These are phyloP conservation scores for Suricata suricatta DNA, from an alignment of 2,113 vertebrate genomes.

Conservation along the genomic window DNA sequence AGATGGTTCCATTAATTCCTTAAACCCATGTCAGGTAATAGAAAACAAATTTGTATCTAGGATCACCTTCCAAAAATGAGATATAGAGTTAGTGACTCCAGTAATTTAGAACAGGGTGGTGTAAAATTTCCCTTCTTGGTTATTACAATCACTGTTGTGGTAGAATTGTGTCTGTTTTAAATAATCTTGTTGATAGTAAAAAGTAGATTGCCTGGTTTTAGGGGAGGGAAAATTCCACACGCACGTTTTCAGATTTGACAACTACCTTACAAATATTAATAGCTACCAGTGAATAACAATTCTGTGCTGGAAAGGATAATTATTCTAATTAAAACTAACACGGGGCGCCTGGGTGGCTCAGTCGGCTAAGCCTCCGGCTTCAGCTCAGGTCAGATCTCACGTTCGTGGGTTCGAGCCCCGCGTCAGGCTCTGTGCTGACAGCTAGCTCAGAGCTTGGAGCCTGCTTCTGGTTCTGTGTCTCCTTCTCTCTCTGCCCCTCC, in stretches of 20 bases:
- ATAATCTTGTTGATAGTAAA: neutral
- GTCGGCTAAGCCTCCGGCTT: no score
- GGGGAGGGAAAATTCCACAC: neutral
- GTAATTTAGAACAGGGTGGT: neutral
- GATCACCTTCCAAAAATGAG: slow-evolving; percentile 40
- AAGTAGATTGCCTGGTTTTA: neutral
- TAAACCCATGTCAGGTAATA: slow-evolving; percentile 32
- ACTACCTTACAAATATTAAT: neutral
- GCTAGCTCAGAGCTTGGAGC: no score
- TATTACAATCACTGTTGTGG: neutral
- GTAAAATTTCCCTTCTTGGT: slow-evolving; percentile 37
- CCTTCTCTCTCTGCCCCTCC: no score
- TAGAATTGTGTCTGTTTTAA: slow-evolving; percentile 36
- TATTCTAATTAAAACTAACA: slow-evolving; percentile 27
- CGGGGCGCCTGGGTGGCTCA: no score
- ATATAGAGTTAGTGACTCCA: neutral
- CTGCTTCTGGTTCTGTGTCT: no score
- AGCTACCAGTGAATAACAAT: neutral
- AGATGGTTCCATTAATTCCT: slow-evolving; percentile 40
- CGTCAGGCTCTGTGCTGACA: no score
- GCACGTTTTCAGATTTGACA: slow-evolving; percentile 17
- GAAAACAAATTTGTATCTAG: slow-evolving; percentile 41
- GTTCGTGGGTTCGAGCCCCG: no score
- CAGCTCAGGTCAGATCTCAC: no score
- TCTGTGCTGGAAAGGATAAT: neutral